Conservation (phyloP, 2,797 vertebrate species). For the Propithecus deckenii region DNA sequence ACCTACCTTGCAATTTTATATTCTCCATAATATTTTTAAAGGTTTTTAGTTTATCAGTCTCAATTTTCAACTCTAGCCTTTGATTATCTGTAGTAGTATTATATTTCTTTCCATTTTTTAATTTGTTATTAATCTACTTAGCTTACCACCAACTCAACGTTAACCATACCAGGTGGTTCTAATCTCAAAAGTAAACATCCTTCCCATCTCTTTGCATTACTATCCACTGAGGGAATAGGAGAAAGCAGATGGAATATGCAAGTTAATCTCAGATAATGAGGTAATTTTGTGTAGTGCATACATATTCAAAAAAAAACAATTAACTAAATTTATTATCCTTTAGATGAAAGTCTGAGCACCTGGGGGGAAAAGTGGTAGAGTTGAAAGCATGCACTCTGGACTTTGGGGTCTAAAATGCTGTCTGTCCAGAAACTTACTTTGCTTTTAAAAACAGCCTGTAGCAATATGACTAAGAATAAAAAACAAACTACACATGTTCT, state of each 20-base stretch:
- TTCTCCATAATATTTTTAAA: constrained; percentile 24
- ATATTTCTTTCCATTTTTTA: constrained; percentile 51
- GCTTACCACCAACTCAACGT: constrained; percentile 65
- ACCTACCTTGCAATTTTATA: background rate
- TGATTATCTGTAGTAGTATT: background rate
- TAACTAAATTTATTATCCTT: constrained; percentile 55
- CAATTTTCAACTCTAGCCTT: constrained; percentile 35
- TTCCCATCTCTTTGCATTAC: constrained; percentile 62
- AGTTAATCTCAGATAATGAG: constrained; percentile 66
- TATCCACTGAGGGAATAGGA: constrained; percentile 23
- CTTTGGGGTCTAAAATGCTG: background rate
- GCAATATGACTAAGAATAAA: background rate
- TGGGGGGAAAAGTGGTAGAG: constrained; percentile 17
- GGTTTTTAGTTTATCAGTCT: constrained; percentile 45
- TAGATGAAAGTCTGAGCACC: constrained; percentile 29
- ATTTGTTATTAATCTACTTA: constrained; percentile 58
- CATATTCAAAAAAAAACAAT: constrained; percentile 59
- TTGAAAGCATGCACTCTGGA: background rate
- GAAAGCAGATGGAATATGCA: constrained; percentile 63
- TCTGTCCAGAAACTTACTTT: constrained; percentile 51
- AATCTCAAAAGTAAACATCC: constrained; percentile 67
- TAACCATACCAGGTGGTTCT: constrained; percentile 61
- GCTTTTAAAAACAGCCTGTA: constrained; percentile 20
- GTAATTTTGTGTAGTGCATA: constrained; percentile 55
- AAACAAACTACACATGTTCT: background rate